Evolutionary conservation across 1,140 invertebrate genomes (phyloP).

Genomic region (Drosophila kikkawai): DNA sequence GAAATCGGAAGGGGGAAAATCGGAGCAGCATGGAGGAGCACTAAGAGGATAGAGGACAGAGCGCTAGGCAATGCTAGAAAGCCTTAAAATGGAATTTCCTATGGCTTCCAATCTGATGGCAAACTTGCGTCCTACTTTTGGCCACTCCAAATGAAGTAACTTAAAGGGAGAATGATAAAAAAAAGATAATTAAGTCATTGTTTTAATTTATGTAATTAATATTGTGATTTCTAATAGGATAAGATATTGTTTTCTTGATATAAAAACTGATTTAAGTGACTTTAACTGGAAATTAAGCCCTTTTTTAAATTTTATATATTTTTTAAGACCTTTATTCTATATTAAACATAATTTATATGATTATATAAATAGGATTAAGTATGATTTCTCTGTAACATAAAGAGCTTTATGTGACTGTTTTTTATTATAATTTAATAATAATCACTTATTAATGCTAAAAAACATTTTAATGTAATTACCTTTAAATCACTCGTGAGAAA

Average conservation of each 20-base stretch:
- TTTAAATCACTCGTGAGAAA: background rate
- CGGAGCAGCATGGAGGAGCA: background rate
- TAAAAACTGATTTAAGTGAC: background rate
- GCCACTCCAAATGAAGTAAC: slow-evolving; percentile 1
- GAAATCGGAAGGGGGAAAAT: slow-evolving; percentile 21
- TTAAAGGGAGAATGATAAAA: background rate
- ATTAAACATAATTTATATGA: background rate
- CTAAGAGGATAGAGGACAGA: slow-evolving; percentile 8
- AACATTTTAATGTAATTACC: no score
- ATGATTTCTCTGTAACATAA: background rate
- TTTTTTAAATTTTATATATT: background rate
- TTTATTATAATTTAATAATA: background rate
- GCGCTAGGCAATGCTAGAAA: background rate
- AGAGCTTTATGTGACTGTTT: background rate
- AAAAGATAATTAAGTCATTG: slow-evolving; percentile 7
- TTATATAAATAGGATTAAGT: background rate
- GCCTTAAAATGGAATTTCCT: slow-evolving; percentile 18
- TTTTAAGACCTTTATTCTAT: background rate
- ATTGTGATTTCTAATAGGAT: background rate
- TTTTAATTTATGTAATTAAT: background rate
- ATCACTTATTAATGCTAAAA: no score
- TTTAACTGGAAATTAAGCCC: background rate
- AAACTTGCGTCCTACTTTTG: slow-evolving; percentile 15
- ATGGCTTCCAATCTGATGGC: slow-evolving; percentile 21
- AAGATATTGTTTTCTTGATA: background rate